A percentile compares a stretch with the other conserved stretches of the same genome.
Evolutionary conservation across 2,888 invertebrate genomes (phyloP).

Genomic region (Drosophila monieri): DNA sequence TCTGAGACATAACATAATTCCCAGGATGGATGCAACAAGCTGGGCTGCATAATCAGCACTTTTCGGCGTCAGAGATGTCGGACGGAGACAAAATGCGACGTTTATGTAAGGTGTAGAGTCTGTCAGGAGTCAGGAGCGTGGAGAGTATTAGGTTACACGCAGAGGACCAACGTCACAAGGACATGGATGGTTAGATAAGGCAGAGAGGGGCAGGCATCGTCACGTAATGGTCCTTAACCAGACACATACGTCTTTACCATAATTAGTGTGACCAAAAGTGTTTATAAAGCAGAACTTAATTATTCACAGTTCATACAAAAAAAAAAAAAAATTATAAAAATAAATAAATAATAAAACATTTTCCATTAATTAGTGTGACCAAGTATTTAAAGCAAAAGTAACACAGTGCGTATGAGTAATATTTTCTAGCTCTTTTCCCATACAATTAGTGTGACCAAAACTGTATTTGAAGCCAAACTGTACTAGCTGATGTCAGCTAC

Average conservation of each 20-base stretch:
- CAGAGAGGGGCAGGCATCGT: neutral
- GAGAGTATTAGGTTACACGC: neutral
- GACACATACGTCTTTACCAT: neutral
- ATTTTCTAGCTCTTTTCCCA: neutral
- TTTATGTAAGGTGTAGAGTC: neutral
- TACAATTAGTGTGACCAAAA: neutral
- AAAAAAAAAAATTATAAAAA: no score
- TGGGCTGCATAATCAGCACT: neutral
- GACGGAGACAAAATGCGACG: neutral
- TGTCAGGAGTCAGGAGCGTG: neutral
- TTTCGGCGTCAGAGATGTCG: neutral
- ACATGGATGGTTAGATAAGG: neutral
- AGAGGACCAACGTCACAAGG: neutral
- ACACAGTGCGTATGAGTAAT: no score
- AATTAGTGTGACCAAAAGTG: neutral
- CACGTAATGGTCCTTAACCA: neutral
- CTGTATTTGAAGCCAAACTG: neutral
- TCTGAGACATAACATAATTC: neutral
- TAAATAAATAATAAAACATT: neutral
- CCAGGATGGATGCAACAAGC: neutral
- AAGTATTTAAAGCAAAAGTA: no score
- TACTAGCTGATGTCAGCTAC: neutral
- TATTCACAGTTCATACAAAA: no score
- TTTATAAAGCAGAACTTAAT: neutral
- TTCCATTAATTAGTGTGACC: neutral